Conservation (phyloP, 1,140 invertebrate species). For the Calephelis virginiensis region DNA sequence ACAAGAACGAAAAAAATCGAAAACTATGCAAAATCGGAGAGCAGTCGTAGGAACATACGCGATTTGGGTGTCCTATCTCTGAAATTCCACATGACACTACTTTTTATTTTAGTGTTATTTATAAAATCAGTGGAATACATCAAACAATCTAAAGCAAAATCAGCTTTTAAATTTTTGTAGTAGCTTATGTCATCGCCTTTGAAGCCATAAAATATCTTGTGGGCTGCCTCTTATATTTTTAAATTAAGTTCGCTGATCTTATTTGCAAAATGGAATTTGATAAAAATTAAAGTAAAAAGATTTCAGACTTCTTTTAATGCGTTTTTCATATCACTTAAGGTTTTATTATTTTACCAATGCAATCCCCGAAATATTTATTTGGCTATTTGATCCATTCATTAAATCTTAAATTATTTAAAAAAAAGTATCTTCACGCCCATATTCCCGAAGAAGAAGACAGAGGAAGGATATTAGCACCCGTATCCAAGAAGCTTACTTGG, state of each 20-base stretch:
- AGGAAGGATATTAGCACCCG: no score
- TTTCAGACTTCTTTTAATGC: constrained; percentile 2
- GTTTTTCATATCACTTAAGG: background rate
- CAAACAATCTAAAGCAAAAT: background rate
- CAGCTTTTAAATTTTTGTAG: background rate
- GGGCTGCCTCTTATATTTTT: background rate
- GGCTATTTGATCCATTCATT: no score
- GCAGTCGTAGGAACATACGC: no score
- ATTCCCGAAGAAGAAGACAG: no score
- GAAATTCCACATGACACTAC: no score
- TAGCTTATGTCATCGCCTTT: background rate
- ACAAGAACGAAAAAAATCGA: no score
- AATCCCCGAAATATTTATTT: background rate
- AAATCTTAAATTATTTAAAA: background rate
- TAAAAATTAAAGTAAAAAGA: constrained; percentile 2
- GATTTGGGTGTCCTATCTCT: no score
- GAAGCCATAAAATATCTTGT: background rate
- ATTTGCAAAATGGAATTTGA: constrained; percentile 3
- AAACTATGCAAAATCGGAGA: no score
- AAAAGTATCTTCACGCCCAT: no score
- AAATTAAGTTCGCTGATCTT: constrained; percentile 8
- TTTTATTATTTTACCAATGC: background rate
- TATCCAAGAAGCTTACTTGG: no score
- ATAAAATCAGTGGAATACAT: no score
- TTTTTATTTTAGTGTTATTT: no score